Percentiles rank a stretch among this genome's conserved stretches.
Evolutionary conservation across 2,113 vertebrate species (phyloP).

Genomic region (Sterna hirundo): DNA sequence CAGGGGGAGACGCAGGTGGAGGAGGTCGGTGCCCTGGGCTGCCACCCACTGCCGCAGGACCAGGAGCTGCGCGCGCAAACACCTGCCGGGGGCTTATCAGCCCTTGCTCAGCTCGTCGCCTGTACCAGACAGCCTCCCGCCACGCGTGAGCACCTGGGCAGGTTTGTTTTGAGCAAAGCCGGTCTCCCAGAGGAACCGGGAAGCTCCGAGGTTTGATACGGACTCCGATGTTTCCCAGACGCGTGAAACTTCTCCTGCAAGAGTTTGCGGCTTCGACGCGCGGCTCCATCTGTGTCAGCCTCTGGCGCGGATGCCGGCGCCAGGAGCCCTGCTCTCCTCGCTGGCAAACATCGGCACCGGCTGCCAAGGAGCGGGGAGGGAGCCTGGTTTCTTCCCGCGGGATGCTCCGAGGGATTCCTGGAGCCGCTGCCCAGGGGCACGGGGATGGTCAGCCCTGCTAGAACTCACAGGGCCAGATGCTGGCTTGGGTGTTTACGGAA

Average conservation of each 20-base stretch:
- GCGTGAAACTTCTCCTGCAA: neutral
- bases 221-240: neutral
- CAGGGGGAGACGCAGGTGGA: too few relatives aligned
- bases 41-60: rapidly evolving
- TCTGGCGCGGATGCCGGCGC: rapidly evolving
- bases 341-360: neutral
- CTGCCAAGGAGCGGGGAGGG: neutral
- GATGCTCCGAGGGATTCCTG: neutral
- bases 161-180: rapidly evolving
- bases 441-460: neutral
- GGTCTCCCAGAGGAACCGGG: neutral
- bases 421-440: neutral
- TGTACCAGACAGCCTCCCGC: neutral
- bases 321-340: neutral
- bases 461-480: neutral
- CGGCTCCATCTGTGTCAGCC: neutral
- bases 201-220: neutral
- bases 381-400: neutral
- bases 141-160: neutral
- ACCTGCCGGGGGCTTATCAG: neutral
- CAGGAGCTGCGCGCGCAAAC: neutral
- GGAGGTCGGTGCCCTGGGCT: neutral
- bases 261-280: neutral
- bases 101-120: neutral
- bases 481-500: neutral